Conservation (phyloP, 2,888 invertebrate species). For the Lepas anatifera region DNA sequence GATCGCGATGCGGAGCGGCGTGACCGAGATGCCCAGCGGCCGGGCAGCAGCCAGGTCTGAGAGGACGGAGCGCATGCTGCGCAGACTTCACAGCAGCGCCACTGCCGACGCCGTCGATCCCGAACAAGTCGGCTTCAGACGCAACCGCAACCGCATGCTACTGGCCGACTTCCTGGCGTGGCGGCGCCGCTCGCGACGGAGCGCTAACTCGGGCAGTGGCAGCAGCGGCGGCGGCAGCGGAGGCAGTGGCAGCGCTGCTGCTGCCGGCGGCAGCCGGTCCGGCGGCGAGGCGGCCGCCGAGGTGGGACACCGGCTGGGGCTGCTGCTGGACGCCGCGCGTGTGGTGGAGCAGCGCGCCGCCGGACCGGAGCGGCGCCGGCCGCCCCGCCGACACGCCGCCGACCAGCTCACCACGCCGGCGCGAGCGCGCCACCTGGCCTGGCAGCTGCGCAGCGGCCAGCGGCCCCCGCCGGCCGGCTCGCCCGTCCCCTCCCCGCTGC, state of each 20-base stretch:
- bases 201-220: not conserved
- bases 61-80: too few relatives aligned
- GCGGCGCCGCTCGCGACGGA: not conserved
- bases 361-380: constrained; percentile 29
- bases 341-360: constrained; percentile 16
- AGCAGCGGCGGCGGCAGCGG: too few relatives aligned
- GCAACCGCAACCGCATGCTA: not conserved
- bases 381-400: constrained; percentile 33
- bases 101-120: not conserved
- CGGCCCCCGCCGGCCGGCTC: not conserved
- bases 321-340: constrained; percentile 7
- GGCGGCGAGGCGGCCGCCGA: not conserved
- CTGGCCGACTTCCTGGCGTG: constrained; percentile 4
- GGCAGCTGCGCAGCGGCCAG: not conserved
- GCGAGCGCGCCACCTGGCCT: constrained; percentile 28
- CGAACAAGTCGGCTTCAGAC: not conserved
- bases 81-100: too few relatives aligned
- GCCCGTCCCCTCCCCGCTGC: not conserved
- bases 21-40: too few relatives aligned
- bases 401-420: not conserved
- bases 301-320: not conserved
- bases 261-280: not conserved
- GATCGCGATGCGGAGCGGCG: not conserved
- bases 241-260: too few relatives aligned
- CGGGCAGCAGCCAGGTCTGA: too few relatives aligned